Conservation (phyloP, 2,113 vertebrate species). For the Myiagra hebetior region DNA sequence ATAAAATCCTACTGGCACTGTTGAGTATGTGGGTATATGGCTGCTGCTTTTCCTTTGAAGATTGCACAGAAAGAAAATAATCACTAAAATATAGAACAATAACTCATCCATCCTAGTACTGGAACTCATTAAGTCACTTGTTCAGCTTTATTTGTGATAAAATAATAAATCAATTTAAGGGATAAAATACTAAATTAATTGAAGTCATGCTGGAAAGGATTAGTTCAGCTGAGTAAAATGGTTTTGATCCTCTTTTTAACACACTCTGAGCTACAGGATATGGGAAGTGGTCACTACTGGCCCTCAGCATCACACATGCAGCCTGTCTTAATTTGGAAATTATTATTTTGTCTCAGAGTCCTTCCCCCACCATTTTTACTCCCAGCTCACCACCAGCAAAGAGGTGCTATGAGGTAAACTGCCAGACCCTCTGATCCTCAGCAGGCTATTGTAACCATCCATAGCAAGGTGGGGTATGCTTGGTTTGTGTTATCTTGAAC, state of each 20-base stretch:
- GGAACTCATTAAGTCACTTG: background rate
- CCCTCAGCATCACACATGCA: background rate
- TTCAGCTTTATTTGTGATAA: background rate
- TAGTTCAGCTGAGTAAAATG: background rate
- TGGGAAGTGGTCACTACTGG: background rate
- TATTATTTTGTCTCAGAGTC: background rate
- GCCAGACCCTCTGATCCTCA: background rate
- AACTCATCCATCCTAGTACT: background rate
- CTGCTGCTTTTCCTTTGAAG: background rate
- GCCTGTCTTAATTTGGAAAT: background rate
- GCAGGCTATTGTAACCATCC: background rate
- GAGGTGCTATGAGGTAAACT: background rate
- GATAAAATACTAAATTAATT: background rate
- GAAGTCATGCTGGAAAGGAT: background rate
- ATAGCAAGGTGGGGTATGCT: background rate
- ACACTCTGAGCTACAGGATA: fast-evolving
- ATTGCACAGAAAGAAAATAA: background rate
- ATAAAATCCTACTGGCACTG: background rate
- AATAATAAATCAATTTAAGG: background rate
- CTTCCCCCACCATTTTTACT: background rate
- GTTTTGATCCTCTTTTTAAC: background rate
- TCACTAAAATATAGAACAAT: background rate
- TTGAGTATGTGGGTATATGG: background rate
- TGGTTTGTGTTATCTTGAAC: background rate
- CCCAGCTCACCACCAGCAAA: background rate